Percentiles rank a stretch among this genome's conserved stretches.
phyloP scores from a whole-genome alignment of 2,797 vertebrate species.

The Eremophila alpestris region DNA sequence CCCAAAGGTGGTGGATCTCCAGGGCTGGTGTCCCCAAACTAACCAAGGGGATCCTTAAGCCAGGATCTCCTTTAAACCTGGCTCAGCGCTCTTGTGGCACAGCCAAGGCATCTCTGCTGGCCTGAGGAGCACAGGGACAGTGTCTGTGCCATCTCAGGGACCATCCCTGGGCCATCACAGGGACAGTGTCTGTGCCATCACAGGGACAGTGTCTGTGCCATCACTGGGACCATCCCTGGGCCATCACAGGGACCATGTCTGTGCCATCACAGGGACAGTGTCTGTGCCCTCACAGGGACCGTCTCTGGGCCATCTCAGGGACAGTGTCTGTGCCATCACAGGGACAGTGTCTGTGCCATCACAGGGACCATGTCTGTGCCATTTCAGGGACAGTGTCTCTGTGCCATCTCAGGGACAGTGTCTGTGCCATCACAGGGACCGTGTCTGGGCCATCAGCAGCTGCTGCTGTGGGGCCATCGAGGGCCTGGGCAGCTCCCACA shows the following conservation, averaged over 20 bases:
- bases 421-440: not conserved
- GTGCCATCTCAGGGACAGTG: too few relatives aligned
- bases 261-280: not conserved
- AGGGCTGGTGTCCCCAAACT: not conserved
- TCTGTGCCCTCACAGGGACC: not conserved
- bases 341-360: too few relatives aligned
- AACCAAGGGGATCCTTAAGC: not conserved
- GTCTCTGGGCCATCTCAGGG: not conserved
- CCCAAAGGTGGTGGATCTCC: not conserved
- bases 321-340: fast-evolving
- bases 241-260: not conserved
- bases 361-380: not conserved
- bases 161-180: fast-evolving
- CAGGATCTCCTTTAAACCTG: not conserved
- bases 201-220: not conserved
- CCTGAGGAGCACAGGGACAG: fast-evolving
- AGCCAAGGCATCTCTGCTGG: not conserved
- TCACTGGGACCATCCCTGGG: too few relatives aligned
- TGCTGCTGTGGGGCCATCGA: not conserved
- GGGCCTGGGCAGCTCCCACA: slow-evolving; percentile 3
- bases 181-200: too few relatives aligned
- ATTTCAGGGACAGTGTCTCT: fast-evolving
- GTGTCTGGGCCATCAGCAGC: not conserved
- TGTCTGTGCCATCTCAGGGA: not conserved
- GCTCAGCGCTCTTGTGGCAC: not conserved